These are phyloP conservation scores for Macrobrachium rosenbergii DNA, from an alignment of 1,140 invertebrate genomes.

Conservation along the genomic window DNA sequence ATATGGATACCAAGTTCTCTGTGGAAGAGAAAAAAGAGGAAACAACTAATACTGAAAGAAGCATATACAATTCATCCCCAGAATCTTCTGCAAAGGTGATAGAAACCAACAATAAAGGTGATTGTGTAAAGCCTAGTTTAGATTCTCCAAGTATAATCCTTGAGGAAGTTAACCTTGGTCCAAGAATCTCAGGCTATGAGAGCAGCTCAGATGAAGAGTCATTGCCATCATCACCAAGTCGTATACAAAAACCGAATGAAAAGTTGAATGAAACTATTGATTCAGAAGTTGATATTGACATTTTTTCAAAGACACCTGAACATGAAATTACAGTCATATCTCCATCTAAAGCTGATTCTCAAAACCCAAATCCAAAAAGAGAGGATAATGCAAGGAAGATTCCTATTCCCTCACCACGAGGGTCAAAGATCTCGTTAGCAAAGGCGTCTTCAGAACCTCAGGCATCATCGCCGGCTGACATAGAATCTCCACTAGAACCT, in stretches of 20 bases:
- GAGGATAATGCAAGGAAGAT: constrained; percentile 2
- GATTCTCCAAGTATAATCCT: background rate
- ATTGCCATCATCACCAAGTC: background rate
- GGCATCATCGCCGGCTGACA: background rate
- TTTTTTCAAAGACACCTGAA: background rate
- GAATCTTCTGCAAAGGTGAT: too few relatives aligned
- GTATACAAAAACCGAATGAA: background rate
- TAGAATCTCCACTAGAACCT: background rate
- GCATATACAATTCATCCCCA: too few relatives aligned
- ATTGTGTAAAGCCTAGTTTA: too few relatives aligned
- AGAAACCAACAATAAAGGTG: too few relatives aligned
- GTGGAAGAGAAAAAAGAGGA: background rate
- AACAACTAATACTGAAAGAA: background rate
- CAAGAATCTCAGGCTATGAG: background rate
- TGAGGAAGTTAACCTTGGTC: background rate
- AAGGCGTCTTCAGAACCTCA: background rate
- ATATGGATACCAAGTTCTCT: background rate
- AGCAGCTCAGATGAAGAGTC: constrained; percentile 19
- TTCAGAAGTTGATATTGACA: background rate
- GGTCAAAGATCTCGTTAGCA: constrained; percentile 16
- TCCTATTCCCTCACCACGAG: constrained; percentile 42
- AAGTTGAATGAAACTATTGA: constrained; percentile 32
- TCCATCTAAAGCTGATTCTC: background rate
- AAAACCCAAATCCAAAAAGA: background rate
- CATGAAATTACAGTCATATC: background rate